Evolutionary conservation across 2,888 invertebrate species (phyloP).

Genomic region (Stenichneumon culpator): DNA sequence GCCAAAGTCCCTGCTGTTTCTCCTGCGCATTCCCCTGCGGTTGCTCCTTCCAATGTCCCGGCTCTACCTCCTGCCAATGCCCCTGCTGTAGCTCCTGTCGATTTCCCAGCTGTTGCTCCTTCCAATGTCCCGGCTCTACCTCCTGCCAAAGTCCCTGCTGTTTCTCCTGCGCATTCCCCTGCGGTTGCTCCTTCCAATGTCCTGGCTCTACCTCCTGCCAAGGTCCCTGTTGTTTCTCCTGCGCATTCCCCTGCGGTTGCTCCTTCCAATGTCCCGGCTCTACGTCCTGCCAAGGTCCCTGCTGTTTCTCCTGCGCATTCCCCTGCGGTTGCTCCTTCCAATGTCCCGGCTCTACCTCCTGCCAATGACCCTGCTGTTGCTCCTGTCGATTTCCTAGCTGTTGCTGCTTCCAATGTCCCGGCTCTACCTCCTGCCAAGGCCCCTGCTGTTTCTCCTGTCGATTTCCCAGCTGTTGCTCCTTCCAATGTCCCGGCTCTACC

Average conservation of each 20-base stretch:
- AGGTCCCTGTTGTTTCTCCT: background rate
- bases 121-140: constrained; percentile 75
- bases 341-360: background rate
- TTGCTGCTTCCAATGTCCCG: background rate
- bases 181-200: background rate
- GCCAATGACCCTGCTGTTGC: constrained; percentile 83
- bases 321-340: too few species aligned
- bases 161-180: background rate
- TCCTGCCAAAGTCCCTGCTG: constrained; percentile 76
- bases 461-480: too few species aligned
- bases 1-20: background rate
- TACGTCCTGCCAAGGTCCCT: too few species aligned
- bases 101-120: background rate
- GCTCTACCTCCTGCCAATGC: constrained; percentile 77
- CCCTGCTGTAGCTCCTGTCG: background rate
- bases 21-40: too few species aligned
- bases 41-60: constrained; percentile 70
- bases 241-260: background rate
- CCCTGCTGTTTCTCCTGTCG: too few species aligned
- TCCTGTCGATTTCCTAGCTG: constrained; percentile 83
- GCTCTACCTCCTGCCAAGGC: too few species aligned
- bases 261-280: background rate
- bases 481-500: too few species aligned
- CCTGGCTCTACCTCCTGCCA: background rate
- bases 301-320: too few species aligned